Evolutionary conservation across 2,113 vertebrate genomes (phyloP).

Genomic region (Craseonycteris thonglongyai): DNA sequence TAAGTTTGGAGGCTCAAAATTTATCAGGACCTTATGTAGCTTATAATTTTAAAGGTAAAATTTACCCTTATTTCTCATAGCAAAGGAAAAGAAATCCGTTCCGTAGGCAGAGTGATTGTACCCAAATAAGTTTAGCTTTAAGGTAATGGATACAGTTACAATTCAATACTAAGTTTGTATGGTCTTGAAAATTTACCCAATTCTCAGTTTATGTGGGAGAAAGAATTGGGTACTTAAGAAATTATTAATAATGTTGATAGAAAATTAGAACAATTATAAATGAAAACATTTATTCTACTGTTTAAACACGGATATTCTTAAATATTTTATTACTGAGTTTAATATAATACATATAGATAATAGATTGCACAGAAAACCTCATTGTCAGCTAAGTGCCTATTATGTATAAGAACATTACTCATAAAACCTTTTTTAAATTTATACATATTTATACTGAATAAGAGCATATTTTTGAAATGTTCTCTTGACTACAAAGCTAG

Average conservation of each 20-base stretch:
- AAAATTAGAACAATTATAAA: slow-evolving; percentile 54
- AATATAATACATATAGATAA: slow-evolving; percentile 36
- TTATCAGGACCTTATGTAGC: not conserved
- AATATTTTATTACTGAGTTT: slow-evolving; percentile 41
- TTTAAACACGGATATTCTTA: too few species aligned
- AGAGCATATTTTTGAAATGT: not conserved
- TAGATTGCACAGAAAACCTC: slow-evolving; percentile 44
- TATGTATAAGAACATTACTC: slow-evolving; percentile 42
- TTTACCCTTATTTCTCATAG: slow-evolving; percentile 13
- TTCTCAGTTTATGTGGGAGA: slow-evolving; percentile 44
- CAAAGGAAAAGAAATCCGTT: not conserved
- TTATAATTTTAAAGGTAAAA: not conserved
- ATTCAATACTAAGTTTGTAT: slow-evolving; percentile 54
- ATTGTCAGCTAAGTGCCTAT: slow-evolving; percentile 53
- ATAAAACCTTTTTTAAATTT: slow-evolving; percentile 38
- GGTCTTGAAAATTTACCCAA: slow-evolving; percentile 57
- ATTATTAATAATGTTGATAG: slow-evolving; percentile 56
- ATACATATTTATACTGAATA: not conserved
- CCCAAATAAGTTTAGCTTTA: slow-evolving; percentile 42
- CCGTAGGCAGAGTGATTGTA: not conserved
- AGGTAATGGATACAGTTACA: slow-evolving; percentile 49
- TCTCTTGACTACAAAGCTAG: not conserved
- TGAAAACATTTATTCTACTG: slow-evolving; percentile 47
- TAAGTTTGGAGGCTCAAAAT: not conserved
- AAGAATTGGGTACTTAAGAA: slow-evolving; percentile 40